Percentiles rank a stretch among this genome's conserved stretches.
These are phyloP conservation scores for Xylocopa sonorina DNA, from an alignment of 1,140 invertebrate genomes.

Conservation along the genomic window DNA sequence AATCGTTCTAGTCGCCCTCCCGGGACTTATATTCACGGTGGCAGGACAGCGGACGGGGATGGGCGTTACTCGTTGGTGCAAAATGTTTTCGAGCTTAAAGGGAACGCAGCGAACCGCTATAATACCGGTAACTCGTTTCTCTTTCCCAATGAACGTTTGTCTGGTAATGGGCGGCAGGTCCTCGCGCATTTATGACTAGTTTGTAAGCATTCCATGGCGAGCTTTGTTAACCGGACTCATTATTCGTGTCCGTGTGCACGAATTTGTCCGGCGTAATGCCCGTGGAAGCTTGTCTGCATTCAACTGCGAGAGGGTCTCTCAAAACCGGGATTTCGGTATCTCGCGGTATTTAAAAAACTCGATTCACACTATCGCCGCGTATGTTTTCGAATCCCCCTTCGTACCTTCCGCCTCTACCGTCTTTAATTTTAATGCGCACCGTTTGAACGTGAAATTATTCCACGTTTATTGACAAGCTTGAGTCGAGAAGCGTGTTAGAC, in stretches of 20 bases:
- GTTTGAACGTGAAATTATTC: too few species aligned
- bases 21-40: constrained; percentile 51
- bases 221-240: constrained; percentile 53
- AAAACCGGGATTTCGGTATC: background rate
- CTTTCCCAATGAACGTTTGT: constrained; percentile 59
- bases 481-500: background rate
- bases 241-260: background rate
- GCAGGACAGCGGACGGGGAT: background rate
- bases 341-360: constrained; percentile 28
- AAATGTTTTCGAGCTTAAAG: constrained; percentile 59
- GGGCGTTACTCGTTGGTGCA: constrained; percentile 4
- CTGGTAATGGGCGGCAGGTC: constrained; percentile 54
- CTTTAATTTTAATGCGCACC: background rate
- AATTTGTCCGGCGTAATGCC: background rate
- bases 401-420: background rate
- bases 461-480: background rate
- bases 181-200: constrained; percentile 58
- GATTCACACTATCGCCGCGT: background rate
- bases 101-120: constrained; percentile 39
- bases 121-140: constrained; percentile 58
- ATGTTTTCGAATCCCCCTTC: background rate
- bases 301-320: constrained; percentile 2
- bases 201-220: constrained; percentile 40
- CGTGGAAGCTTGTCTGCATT: background rate
- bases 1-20: background rate